A percentile compares a stretch with the other conserved stretches of the same genome.
These are phyloP conservation scores for Flexamia atlantica DNA, from an alignment of 2,888 invertebrate species.

Conservation along the genomic window DNA sequence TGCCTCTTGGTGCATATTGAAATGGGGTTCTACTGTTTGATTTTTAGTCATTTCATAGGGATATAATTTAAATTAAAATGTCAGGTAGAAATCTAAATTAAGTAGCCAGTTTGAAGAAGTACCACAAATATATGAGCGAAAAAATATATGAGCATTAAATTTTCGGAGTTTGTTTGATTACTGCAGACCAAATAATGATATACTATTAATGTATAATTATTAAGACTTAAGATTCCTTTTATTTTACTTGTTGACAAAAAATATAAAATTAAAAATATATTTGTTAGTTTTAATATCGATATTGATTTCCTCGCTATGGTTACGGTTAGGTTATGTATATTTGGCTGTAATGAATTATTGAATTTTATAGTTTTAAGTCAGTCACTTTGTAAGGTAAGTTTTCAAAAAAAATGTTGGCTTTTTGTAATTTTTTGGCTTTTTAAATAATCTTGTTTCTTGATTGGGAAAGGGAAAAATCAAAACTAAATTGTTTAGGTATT, in stretches of 20 bases:
- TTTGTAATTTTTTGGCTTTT: not conserved
- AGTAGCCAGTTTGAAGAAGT: not conserved
- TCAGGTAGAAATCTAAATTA: no score
- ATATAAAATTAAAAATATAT: constrained; percentile 1
- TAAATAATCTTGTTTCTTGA: not conserved
- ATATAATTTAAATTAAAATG: no score
- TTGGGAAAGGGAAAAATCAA: no score
- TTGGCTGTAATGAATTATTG: not conserved
- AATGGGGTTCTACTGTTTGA: no score
- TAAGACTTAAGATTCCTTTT: not conserved
- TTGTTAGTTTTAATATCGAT: constrained; percentile 9
- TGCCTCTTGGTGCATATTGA: no score
- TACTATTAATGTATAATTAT: not conserved
- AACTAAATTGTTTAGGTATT: no score
- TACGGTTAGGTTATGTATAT: not conserved
- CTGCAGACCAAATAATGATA: constrained; percentile 19
- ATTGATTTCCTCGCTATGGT: constrained; percentile 12
- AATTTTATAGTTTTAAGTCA: not conserved
- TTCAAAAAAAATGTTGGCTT: not conserved
- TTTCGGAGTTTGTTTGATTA: not conserved
- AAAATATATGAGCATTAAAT: not conserved
- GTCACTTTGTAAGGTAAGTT: not conserved
- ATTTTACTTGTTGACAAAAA: constrained; percentile 14
- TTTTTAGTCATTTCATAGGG: no score
- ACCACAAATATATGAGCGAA: no score